Evolutionary conservation across 2,888 invertebrate genomes (phyloP).

Genomic region (Phalangium opilio): DNA sequence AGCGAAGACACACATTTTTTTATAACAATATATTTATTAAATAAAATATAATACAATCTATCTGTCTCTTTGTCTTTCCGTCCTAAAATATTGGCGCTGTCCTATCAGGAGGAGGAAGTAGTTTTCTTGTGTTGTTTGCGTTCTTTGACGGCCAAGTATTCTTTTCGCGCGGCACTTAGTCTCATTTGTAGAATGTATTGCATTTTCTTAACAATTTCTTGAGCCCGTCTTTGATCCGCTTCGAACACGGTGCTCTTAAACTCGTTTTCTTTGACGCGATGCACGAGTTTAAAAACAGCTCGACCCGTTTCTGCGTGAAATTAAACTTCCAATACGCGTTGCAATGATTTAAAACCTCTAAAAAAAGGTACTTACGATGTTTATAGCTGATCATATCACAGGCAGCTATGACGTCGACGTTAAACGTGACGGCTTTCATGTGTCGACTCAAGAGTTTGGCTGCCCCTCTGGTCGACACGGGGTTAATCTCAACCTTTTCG

Average conservation of each 20-base stretch:
- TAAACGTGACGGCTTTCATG: slow-evolving; percentile 65
- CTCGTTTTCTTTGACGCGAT: slow-evolving; percentile 34
- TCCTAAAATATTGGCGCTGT: too few relatives aligned
- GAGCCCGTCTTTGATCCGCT: slow-evolving; percentile 53
- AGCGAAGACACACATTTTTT: too few relatives aligned
- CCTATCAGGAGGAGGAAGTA: too few relatives aligned
- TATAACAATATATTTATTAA: too few relatives aligned
- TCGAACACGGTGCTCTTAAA: slow-evolving; percentile 83
- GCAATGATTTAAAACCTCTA: too few relatives aligned
- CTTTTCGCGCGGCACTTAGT: slow-evolving; percentile 60
- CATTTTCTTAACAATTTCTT: slow-evolving; percentile 71
- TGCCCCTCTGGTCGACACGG: slow-evolving; percentile 41
- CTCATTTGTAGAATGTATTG: slow-evolving; percentile 69
- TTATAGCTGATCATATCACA: slow-evolving; percentile 68
- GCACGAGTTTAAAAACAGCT: slow-evolving; percentile 57
- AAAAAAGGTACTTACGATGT: slow-evolving; percentile 28
- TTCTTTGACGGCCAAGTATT: slow-evolving; percentile 61
- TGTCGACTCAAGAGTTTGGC: slow-evolving; percentile 39
- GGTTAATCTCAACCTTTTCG: slow-evolving; percentile 81
- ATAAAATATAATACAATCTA: too few relatives aligned
- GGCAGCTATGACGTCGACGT: slow-evolving; percentile 71
- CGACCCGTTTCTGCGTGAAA: slow-evolving; percentile 34
- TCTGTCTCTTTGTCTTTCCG: too few relatives aligned
- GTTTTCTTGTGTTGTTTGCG: slow-evolving; percentile 36
- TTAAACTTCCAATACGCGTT: background rate